Base-by-base conservation (phyloP, 2,113 vertebrate species). In the Macheiramphus alcinus region DNA sequence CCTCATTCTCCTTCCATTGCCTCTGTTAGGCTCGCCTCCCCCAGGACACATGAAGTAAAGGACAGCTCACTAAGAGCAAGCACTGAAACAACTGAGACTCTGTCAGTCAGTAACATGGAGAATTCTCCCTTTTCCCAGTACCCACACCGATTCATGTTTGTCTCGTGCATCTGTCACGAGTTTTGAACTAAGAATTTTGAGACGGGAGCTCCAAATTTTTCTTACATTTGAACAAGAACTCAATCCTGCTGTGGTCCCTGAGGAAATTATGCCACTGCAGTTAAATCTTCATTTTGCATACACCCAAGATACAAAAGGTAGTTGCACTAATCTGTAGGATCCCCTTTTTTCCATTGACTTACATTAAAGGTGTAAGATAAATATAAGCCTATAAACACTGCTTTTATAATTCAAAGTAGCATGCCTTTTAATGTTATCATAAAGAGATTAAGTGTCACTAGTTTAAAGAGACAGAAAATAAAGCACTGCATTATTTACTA, bases 101-200 rank as follows among this genome's bases (percentile, higher is more conserved):
- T 2, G 0, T 11, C 22, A 42, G 66, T 61, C 4, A 1, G 11
- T 55, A 90, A 91, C 7, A 16, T 1, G 2, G 45, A 27, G 4
- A 47, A 50, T 58, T 67, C 32, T 61, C 50, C 45, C 42, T 55
- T 45, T 70, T 36, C 56, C 67, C 55, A 63, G 38, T n/a, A 71
- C 11, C 50, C 25, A 76, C 40, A 36, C 6, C 0, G 0, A 15
- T 29, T 89, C 53, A 40, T 2, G 0, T 73, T 72, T 87, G 27
- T 40, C 59, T 89, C 29, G 6, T 25, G 11, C 26, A 42, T 32
- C 45, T 58, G 34, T 50, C 72, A 58, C 16, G 45, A 73, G 55
- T 62, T 91, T 66, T 78, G 42, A 70, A 71, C 50, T 20, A 50
- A 38, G 23, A 9, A 50, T 84, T 93, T 78, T 79, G n/a, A 87